Base-by-base conservation (phyloP, 2,797 vertebrate genomes). In the Macroramphosus scolopax region DNA sequence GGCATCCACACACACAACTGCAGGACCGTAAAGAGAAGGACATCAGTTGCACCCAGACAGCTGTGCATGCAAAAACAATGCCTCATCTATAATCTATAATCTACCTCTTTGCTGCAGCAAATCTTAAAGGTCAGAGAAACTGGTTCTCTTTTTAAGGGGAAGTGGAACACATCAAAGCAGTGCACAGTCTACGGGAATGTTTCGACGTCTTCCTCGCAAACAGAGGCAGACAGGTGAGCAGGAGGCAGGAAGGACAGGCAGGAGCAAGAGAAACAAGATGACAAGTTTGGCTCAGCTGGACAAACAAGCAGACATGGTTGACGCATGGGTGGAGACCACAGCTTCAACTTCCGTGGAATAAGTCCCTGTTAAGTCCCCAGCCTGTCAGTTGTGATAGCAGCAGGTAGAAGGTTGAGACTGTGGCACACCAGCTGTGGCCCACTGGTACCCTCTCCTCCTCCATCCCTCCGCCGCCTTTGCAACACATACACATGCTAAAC, bases 401-500 rank as follows among this genome's bases (percentile, higher is more conserved):
- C 83, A 86, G 84, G 80, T 85, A 80, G 50, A 77, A 64, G 72
- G 75, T 41, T 69, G 66, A 68, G 68, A 76, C 80, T 72, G 73
- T 80, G 69, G 63, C 81, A 83, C 82, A 92, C 84, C 90, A 92
- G 88, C 88, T 91, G 88, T 86, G 88, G 82, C 84, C 79, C 58
- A 80, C 82, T 89, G 77, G 82, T 82, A 73, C 81, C 76, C 85
- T 83, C 75, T 89, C 76, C 79, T 69, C 68, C 75, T 83, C 69
- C 41, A 34, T 71, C 76, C 78, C 84, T 78, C 62, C 72, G 76
- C 72, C 81, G 73, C 72, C 70, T 80, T 81, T 75, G 80, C 85
- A 90, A 85, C 65, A 81, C 74, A 91, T 91, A 91, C 71, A 81
- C 78, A 91, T 91, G 89, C 86, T 92, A 93, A 92, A 90, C 84